Conservation (phyloP, 2,888 invertebrate species). For the Micropterix aruncella region DNA sequence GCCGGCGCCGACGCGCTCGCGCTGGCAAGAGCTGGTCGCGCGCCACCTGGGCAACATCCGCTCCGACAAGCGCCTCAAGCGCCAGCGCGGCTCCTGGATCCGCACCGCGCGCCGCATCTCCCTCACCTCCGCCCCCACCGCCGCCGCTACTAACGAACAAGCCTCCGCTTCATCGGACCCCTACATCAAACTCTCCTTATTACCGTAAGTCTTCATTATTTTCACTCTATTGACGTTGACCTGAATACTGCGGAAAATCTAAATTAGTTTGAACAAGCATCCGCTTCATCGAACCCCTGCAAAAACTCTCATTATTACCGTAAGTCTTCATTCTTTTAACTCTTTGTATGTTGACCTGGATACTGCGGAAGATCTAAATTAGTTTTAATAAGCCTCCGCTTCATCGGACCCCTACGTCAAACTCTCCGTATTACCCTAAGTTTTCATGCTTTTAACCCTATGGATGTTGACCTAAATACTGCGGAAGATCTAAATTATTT, state of each 20-base stretch:
- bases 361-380: too few relatives aligned
- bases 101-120: constrained; percentile 32
- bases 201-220: constrained; percentile 34
- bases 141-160: constrained; percentile 22
- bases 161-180: constrained; percentile 14
- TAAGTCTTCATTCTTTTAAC: too few relatives aligned
- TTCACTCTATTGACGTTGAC: not conserved
- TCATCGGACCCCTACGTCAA: constrained; percentile 25
- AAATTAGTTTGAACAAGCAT: not conserved
- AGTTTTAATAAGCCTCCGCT: constrained; percentile 13
- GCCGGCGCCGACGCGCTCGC: constrained; percentile 29
- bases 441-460: constrained; percentile 13
- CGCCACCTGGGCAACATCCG: constrained; percentile 33
- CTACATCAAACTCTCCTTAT: constrained; percentile 33
- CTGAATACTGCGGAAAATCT: not conserved
- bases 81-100: constrained; percentile 36
- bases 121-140: constrained; percentile 24
- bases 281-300: too few relatives aligned
- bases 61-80: constrained; percentile 32
- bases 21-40: constrained; percentile 38
- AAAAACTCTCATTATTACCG: too few relatives aligned
- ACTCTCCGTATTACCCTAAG: constrained; percentile 36
- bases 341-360: too few relatives aligned
- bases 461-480: not conserved
- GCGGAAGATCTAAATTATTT: not conserved